A percentile compares a stretch with the other conserved stretches of the same genome.
These are phyloP conservation scores for Tricholaema leucomelas DNA, from an alignment of 2,113 vertebrate species.

Conservation along the genomic window DNA sequence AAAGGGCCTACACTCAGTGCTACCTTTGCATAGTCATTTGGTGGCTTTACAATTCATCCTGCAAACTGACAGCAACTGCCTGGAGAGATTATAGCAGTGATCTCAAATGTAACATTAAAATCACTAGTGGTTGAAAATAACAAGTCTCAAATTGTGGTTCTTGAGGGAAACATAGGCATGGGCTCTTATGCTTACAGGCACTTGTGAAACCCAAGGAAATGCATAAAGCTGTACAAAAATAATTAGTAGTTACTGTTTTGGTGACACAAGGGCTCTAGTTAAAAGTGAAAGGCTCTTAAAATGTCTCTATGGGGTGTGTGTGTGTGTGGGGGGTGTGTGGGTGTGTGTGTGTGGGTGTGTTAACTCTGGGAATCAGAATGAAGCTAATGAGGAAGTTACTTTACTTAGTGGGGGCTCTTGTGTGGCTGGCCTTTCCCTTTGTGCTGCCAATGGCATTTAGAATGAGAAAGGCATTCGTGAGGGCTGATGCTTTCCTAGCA, in stretches of 20 bases:
- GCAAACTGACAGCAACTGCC: neutral
- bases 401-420: too few species aligned
- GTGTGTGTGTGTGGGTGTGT: too few species aligned
- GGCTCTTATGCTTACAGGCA: neutral
- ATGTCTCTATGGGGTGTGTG: too few species aligned
- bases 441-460: neutral
- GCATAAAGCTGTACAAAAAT: neutral
- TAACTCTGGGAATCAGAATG: too few species aligned
- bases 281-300: neutral
- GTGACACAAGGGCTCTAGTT: neutral
- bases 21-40: fast-evolving
- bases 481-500: neutral
- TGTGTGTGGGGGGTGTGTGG: too few species aligned
- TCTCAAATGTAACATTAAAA: neutral
- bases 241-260: neutral
- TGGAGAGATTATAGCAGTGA: neutral
- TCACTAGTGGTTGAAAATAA: neutral
- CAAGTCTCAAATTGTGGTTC: fast-evolving
- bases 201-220: neutral
- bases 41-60: neutral
- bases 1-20: neutral
- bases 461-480: neutral
- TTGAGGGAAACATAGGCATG: neutral
- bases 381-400: too few species aligned
- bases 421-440: neutral